These are phyloP conservation scores for Benthosema pterotum DNA, from an alignment of 2,797 vertebrate genomes.

Conservation along the genomic window DNA sequence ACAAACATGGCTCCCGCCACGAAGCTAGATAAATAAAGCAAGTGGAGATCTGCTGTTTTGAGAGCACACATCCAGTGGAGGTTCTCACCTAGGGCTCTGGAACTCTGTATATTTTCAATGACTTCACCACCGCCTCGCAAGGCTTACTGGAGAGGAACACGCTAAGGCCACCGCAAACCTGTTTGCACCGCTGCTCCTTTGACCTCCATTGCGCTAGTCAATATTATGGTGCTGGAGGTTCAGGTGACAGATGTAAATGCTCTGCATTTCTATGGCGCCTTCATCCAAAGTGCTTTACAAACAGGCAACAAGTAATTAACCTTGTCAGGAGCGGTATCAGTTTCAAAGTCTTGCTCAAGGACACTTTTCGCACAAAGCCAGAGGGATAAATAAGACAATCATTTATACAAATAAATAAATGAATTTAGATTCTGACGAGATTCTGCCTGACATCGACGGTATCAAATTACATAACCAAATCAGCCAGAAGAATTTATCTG, in stretches of 20 bases:
- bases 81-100: constrained; percentile 45
- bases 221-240: constrained; percentile 58
- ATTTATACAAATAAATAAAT: no score
- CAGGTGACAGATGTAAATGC: constrained; percentile 44
- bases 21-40: constrained; percentile 74
- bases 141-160: constrained; percentile 51
- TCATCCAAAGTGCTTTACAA: no score
- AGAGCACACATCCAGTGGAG: constrained; percentile 66
- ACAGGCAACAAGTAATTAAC: no score
- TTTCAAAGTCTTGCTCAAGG: no score
- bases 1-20: constrained; percentile 65
- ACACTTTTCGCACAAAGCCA: no score
- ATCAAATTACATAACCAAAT: no score
- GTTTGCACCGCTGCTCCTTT: constrained; percentile 49
- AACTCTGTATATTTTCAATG: constrained; percentile 65
- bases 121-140: constrained; percentile 39
- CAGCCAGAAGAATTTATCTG: no score
- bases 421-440: no score
- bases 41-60: constrained; percentile 68
- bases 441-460: no score
- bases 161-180: constrained; percentile 55
- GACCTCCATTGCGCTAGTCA: constrained; percentile 63
- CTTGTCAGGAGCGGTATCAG: no score
- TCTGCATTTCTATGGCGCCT: no score
- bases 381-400: no score